These are phyloP conservation scores for Drosophila meridionalis DNA, from an alignment of 2,888 invertebrate genomes.

Conservation along the genomic window DNA sequence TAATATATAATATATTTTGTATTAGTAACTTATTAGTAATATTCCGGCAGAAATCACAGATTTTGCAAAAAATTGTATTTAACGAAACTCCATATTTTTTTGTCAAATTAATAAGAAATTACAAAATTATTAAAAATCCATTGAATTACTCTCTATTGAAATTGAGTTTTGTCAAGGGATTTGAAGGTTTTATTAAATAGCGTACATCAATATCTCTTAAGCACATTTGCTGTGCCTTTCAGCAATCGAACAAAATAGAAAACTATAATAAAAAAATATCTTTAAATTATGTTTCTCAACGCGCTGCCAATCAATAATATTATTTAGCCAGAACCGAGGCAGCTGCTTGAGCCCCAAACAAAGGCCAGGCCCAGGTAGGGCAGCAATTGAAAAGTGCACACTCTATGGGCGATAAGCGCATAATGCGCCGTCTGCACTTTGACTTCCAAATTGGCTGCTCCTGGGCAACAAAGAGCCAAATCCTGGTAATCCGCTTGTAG, in stretches of 20 bases:
- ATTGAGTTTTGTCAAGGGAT: constrained; percentile 18
- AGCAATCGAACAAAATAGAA: constrained; percentile 41
- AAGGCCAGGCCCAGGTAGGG: constrained; percentile 19
- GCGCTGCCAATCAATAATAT: constrained; percentile 52
- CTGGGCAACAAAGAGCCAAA: constrained; percentile 64
- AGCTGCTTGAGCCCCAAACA: constrained; percentile 64
- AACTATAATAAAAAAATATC: constrained; percentile 43
- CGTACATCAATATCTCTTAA: constrained; percentile 15
- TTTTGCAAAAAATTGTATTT: no score
- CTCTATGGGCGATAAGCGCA: constrained; percentile 63
- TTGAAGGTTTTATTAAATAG: constrained; percentile 1
- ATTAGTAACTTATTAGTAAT: not conserved
- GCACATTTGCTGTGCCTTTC: constrained; percentile 65
- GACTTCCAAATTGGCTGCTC: constrained; percentile 78
- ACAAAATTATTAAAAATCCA: not conserved
- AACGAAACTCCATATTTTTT: no score
- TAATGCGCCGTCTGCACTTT: constrained; percentile 73
- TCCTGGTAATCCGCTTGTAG: constrained; percentile 77
- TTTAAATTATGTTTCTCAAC: constrained; percentile 63
- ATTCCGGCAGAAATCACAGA: no score
- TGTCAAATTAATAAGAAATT: not conserved
- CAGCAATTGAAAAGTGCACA: constrained; percentile 55
- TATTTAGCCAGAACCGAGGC: constrained; percentile 49
- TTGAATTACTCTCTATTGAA: not conserved
- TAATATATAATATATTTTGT: not conserved